Percentiles rank a stretch among this genome's conserved stretches.
phyloP scores from a whole-genome alignment of 1,140 invertebrate genomes.

The Bradysia coprophila region DNA sequence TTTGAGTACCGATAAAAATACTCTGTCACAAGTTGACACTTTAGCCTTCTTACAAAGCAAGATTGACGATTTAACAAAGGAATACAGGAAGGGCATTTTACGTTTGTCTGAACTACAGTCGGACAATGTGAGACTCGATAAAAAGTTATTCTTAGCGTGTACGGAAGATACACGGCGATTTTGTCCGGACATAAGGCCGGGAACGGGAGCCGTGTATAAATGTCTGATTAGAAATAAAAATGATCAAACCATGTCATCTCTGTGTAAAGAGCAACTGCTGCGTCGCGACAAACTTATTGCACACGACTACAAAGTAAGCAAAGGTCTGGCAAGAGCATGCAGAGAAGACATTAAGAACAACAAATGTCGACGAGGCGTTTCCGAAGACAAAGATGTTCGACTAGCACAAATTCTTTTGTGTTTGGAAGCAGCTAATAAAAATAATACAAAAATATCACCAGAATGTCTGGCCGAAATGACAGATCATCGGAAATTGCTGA shows the following conservation, averaged over 20 bases:
- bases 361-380: slow-evolving; percentile 51
- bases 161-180: slow-evolving; percentile 58
- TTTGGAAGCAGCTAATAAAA: slow-evolving; percentile 69
- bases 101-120: slow-evolving; percentile 77
- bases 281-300: slow-evolving; percentile 73
- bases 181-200: slow-evolving; percentile 43
- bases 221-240: slow-evolving; percentile 79
- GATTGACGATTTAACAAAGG: slow-evolving; percentile 32
- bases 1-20: slow-evolving; percentile 39
- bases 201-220: slow-evolving; percentile 71
- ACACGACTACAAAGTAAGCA: slow-evolving; percentile 80
- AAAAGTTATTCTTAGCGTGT: slow-evolving; percentile 80
- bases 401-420: slow-evolving; percentile 85
- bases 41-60: slow-evolving; percentile 67
- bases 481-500: slow-evolving; percentile 73
- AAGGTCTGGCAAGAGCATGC: slow-evolving; percentile 73
- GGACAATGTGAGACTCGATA: slow-evolving; percentile 80
- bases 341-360: slow-evolving; percentile 75
- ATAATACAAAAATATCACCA: slow-evolving; percentile 45
- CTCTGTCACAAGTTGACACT: slow-evolving; percentile 61
- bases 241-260: slow-evolving; percentile 40
- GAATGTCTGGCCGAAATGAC: slow-evolving; percentile 77
- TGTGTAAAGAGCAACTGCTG: slow-evolving; percentile 71
- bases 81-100: slow-evolving; percentile 63
- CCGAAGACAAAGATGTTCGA: slow-evolving; percentile 63